Evolutionary conservation across 2,113 vertebrate genomes (phyloP).

Genomic region (Microcebus griseorufus): DNA sequence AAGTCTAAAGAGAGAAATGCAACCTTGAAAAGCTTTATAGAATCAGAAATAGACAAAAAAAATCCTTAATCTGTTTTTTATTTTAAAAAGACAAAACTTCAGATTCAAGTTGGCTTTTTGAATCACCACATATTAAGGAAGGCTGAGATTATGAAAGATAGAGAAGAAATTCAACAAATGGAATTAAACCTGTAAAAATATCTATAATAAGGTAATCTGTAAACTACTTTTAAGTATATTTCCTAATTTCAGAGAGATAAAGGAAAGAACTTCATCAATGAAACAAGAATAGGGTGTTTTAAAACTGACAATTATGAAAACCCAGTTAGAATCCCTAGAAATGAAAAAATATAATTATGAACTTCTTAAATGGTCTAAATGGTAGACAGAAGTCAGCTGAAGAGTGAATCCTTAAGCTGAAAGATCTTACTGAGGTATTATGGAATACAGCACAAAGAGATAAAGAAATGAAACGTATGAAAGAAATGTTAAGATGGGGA

Average conservation of each 20-base stretch:
- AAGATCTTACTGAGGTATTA: neutral
- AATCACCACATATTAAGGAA: neutral
- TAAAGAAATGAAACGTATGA: neutral
- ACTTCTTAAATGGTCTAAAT: neutral
- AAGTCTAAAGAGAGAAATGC: neutral
- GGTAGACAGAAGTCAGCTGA: neutral
- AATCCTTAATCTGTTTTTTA: neutral
- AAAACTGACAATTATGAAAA: constrained; percentile 21
- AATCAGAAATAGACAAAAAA: neutral
- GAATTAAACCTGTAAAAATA: neutral
- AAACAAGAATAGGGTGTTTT: constrained; percentile 18
- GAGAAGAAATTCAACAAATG: constrained; percentile 6
- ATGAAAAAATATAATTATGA: constrained; percentile 14
- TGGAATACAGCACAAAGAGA: neutral
- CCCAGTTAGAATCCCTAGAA: constrained; percentile 4
- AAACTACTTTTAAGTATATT: neutral
- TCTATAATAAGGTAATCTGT: neutral
- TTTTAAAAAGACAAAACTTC: neutral
- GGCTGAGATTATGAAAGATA: neutral
- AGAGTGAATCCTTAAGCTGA: neutral
- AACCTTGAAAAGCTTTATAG: constrained; percentile 14
- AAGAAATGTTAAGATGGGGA: neutral
- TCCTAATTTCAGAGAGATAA: neutral
- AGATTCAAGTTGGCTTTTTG: neutral
- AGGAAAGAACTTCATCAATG: neutral